Evolutionary conservation across 2,113 vertebrate genomes (phyloP).

Genomic region (Alexandromys fortis): DNA sequence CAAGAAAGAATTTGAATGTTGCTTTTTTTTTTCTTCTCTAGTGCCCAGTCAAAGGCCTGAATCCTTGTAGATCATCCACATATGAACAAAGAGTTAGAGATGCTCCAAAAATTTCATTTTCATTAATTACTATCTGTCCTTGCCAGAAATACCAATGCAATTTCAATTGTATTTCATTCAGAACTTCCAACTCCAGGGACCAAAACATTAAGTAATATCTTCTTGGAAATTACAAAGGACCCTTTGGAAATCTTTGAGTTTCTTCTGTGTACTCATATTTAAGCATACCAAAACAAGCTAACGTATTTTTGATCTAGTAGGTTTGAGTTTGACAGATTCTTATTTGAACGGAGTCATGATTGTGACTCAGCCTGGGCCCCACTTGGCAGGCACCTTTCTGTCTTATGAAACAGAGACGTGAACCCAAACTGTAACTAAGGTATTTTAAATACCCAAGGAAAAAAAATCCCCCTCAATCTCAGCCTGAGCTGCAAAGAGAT

Average conservation of each 20-base stretch:
- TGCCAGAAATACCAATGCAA: background rate
- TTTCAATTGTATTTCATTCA: slow-evolving; percentile 11
- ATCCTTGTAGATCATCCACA: background rate
- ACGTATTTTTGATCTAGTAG: background rate
- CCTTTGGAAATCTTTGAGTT: slow-evolving; percentile 11
- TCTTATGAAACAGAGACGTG: slow-evolving; percentile 8
- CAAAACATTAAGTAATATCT: background rate
- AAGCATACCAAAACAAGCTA: background rate
- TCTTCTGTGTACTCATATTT: background rate
- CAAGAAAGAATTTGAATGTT: background rate
- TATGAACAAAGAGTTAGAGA: background rate
- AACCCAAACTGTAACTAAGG: background rate
- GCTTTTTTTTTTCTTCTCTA: background rate
- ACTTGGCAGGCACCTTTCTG: background rate
- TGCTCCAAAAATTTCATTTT: background rate
- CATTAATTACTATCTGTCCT: background rate
- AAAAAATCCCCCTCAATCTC: background rate
- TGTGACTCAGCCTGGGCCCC: background rate
- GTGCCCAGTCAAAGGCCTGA: background rate
- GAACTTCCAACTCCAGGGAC: fast-evolving
- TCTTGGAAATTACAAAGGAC: background rate
- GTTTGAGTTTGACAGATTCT: background rate
- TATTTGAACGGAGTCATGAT: background rate
- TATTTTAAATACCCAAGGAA: background rate
- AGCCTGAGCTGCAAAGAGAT: background rate